phyloP scores from a whole-genome alignment of 2,113 vertebrate genomes.

The Laticauda colubrina region DNA sequence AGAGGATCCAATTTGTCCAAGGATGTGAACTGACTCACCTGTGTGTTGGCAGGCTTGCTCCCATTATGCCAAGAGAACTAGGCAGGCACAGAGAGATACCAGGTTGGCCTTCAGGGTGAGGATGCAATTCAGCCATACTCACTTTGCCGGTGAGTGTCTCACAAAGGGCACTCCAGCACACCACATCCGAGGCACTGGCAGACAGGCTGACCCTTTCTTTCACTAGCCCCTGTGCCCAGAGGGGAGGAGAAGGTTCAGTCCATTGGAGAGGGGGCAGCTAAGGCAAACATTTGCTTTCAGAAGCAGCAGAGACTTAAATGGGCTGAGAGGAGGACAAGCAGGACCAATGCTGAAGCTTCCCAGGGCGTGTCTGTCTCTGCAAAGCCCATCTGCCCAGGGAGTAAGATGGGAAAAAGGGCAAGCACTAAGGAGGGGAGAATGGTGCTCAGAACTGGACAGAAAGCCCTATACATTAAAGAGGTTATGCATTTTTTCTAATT shows the following conservation, averaged over 20 bases:
- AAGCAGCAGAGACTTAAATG: not conserved
- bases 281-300: fast-evolving
- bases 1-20: not conserved
- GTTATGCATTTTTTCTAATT: not conserved
- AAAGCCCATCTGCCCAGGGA: not conserved
- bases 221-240: not conserved
- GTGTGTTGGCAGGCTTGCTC: not conserved
- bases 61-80: not conserved
- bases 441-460: not conserved
- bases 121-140: fast-evolving
- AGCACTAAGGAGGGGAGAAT: not conserved
- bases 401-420: not conserved
- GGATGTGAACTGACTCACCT: not conserved
- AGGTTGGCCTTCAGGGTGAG: not conserved
- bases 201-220: not conserved
- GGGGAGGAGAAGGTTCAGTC: not conserved
- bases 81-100: not conserved
- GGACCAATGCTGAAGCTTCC: not conserved
- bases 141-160: not conserved
- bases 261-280: not conserved
- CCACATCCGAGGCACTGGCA: not conserved
- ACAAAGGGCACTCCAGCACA: conserved; percentile 40
- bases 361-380: not conserved
- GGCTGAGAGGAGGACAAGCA: not conserved
- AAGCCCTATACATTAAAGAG: not conserved